Evolutionary conservation across 2,888 invertebrate genomes (phyloP).

Genomic region (Torymus tubicola): DNA sequence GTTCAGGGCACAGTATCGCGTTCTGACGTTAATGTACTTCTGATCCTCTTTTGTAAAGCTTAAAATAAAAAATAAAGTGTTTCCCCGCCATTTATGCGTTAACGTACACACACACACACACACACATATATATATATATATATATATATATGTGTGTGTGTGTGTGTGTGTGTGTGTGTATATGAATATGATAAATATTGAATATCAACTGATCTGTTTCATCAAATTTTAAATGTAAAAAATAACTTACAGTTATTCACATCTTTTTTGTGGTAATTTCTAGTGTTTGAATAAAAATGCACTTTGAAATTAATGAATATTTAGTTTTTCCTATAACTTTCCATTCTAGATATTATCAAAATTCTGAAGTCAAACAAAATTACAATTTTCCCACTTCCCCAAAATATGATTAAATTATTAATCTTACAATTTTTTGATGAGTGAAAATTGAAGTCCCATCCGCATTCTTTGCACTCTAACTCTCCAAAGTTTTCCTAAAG

Average conservation of each 20-base stretch:
- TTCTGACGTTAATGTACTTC: slow-evolving; percentile 8
- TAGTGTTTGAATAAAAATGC: too few relatives aligned
- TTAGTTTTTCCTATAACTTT: neutral
- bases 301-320: neutral
- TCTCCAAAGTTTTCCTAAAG: slow-evolving; percentile 18
- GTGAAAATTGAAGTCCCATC: too few relatives aligned
- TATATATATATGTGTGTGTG: too few relatives aligned
- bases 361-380: slow-evolving; percentile 31
- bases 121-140: neutral
- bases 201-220: too few relatives aligned
- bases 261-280: too few relatives aligned
- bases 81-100: slow-evolving; percentile 4
- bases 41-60: slow-evolving; percentile 51
- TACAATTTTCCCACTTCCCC: slow-evolving; percentile 6
- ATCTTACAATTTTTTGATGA: neutral
- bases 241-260: too few relatives aligned
- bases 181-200: too few relatives aligned
- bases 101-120: too few relatives aligned
- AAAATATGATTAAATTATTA: neutral
- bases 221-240: too few relatives aligned
- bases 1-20: neutral
- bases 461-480: too few relatives aligned
- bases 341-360: neutral
- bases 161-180: too few relatives aligned
- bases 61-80: slow-evolving; percentile 37